These are phyloP conservation scores for Scolopax mira DNA, from an alignment of 2,113 vertebrate genomes.

Conservation along the genomic window DNA sequence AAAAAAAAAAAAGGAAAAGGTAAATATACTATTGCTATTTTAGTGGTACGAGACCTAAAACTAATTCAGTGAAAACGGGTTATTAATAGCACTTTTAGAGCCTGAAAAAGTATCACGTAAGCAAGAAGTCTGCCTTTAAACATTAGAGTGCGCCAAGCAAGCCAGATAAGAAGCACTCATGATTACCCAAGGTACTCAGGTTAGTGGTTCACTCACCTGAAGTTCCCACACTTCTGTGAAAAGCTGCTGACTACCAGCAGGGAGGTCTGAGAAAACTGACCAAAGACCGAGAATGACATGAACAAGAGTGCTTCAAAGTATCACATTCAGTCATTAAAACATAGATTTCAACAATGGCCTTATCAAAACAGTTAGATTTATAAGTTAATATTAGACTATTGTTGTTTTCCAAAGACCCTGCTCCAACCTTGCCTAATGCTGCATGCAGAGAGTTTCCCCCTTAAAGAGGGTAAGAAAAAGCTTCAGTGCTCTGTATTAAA, in stretches of 20 bases:
- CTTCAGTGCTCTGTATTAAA: background rate
- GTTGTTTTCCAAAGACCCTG: background rate
- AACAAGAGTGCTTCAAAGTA: background rate
- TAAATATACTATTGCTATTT: background rate
- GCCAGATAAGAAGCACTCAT: slow-evolving; percentile 6
- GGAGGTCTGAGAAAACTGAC: background rate
- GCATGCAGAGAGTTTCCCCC: background rate
- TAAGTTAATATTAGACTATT: background rate
- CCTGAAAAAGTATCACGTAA: background rate
- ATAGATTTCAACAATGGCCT: background rate
- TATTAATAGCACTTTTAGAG: background rate
- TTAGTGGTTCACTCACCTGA: background rate
- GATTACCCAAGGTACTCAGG: background rate
- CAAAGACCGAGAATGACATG: background rate
- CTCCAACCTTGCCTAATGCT: background rate
- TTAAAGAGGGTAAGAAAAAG: background rate
- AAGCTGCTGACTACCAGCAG: background rate
- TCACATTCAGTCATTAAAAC: background rate
- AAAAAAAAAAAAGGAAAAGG: background rate
- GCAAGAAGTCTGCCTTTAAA: slow-evolving; percentile 1
- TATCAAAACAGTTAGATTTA: background rate
- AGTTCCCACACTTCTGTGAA: background rate
- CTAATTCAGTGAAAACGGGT: background rate
- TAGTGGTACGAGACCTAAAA: background rate
- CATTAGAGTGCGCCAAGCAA: background rate